Evolutionary conservation across 2,888 invertebrate genomes (phyloP).

Genomic region (Macrosiphum euphorbiae): DNA sequence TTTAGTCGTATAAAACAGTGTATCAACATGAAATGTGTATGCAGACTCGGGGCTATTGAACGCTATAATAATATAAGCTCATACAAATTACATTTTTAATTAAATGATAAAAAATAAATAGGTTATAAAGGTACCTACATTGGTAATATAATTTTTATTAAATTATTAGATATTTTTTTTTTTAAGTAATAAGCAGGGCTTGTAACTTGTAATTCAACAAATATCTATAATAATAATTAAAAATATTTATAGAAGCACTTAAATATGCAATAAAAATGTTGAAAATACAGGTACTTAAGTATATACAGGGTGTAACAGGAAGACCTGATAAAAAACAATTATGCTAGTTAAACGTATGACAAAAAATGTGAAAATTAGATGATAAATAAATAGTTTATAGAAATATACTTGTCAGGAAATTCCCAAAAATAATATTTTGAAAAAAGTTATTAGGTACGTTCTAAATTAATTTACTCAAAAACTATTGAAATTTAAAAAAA

Average conservation of each 20-base stretch:
- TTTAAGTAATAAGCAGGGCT: neutral
- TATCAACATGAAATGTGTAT: neutral
- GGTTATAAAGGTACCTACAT: neutral
- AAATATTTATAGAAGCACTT: neutral
- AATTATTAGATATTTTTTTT: neutral
- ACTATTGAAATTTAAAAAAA: too few relatives aligned
- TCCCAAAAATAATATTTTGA: too few relatives aligned
- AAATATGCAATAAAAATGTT: neutral
- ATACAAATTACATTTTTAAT: neutral
- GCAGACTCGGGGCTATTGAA: slow-evolving; percentile 42
- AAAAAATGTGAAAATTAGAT: too few relatives aligned
- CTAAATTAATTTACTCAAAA: too few relatives aligned
- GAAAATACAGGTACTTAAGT: neutral
- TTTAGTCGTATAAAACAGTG: neutral
- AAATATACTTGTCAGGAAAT: too few relatives aligned
- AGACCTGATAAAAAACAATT: too few relatives aligned
- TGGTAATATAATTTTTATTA: neutral
- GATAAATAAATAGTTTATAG: too few relatives aligned
- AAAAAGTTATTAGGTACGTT: too few relatives aligned
- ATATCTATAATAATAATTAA: neutral
- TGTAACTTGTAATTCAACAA: neutral
- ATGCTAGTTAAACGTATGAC: too few relatives aligned
- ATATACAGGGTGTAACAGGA: too few relatives aligned
- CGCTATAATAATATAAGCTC: neutral
- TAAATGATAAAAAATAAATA: neutral